phyloP scores from a whole-genome alignment of 2,113 vertebrate species.

The Murina feae region DNA sequence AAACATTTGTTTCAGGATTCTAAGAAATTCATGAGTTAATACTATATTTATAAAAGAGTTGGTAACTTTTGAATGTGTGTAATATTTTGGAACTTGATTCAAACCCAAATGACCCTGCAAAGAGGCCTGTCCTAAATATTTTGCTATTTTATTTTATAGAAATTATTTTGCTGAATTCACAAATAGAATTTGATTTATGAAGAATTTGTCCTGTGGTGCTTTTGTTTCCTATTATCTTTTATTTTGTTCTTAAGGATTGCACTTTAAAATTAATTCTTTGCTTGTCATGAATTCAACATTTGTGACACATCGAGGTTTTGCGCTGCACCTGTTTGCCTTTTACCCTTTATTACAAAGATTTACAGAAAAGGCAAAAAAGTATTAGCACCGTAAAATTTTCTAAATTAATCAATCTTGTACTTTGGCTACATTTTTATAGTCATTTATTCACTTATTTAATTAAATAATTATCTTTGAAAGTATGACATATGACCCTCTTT shows the following conservation, averaged over 20 bases:
- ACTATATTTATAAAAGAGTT: constrained; percentile 94
- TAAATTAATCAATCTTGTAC: too few relatives aligned
- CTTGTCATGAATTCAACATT: constrained; percentile 87
- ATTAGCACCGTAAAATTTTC: too few relatives aligned
- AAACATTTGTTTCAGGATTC: constrained; percentile 90
- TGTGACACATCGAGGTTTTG: constrained; percentile 89
- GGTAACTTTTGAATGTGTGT: constrained; percentile 97
- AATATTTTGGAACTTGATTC: constrained; percentile 91
- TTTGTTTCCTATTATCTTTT: constrained; percentile 72
- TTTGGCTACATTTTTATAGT: too few relatives aligned
- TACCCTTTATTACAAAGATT: too few relatives aligned
- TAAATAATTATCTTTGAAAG: too few relatives aligned
- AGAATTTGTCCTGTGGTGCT: constrained; percentile 90
- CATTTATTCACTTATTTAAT: too few relatives aligned
- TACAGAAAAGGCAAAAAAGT: too few relatives aligned
- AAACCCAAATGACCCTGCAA: constrained; percentile 97
- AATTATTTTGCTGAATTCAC: constrained; percentile 99
- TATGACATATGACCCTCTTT: too few relatives aligned
- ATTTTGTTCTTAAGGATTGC: constrained; percentile 73
- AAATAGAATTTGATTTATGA: constrained; percentile 99
- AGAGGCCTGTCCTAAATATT: constrained; percentile 97
- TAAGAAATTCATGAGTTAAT: constrained; percentile 93
- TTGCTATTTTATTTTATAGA: constrained; percentile 99
- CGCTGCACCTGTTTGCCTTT: constrained; percentile 22
- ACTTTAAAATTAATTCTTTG: constrained; percentile 74